Base-by-base conservation (phyloP, 2,113 vertebrate species). In the Lophura nycthemera region DNA sequence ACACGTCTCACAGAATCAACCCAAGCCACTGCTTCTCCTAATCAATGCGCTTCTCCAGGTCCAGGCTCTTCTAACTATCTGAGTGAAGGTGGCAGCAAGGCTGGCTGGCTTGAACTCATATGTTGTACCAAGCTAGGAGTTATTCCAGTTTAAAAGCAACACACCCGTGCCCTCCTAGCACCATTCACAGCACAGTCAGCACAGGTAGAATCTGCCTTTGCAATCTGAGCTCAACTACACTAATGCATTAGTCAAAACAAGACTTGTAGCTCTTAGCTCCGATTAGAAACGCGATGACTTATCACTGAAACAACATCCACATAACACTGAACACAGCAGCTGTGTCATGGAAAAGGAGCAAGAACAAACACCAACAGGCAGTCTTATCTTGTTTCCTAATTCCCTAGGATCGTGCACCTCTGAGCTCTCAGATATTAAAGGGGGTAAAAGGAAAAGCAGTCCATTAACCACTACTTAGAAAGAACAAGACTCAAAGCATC, bases 351-450 rank as follows among this genome's bases (percentile, higher is more conserved):
- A 93, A 93, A 93, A 93, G 88, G 20, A 11, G 64, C 56, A 29
- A 76, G 25, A 47, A 52, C 47, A 69, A 93, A 71, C 57, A 32
- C 83, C 89, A 65, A 85, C 86, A 64, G 66, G 76, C 59, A 34
- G 80, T 40, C 86, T 95, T 89, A 92, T 94, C 83, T 75, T 87
- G 88, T 81, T 89, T 74, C 87, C 83, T 77, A 91, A 93, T 85
- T 43, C 32, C 19, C 63, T 87, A 93, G 83, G 89, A 92, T 74
- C 80, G 67, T 12, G 13, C 42, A 74, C 88, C 92, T 81, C 77
- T 11, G 16, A 42, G 56, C 4, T 45, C 42, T 82, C 72, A 25
- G 67, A 88, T 71, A 69, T n/a, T 85, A 75, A 77, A 91, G 57
- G 52, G 9, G 7, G 48, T 73, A 72, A 70, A 63, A 75, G 38